phyloP scores from a whole-genome alignment of 2,113 vertebrate species.

The Pollachius pollachius region DNA sequence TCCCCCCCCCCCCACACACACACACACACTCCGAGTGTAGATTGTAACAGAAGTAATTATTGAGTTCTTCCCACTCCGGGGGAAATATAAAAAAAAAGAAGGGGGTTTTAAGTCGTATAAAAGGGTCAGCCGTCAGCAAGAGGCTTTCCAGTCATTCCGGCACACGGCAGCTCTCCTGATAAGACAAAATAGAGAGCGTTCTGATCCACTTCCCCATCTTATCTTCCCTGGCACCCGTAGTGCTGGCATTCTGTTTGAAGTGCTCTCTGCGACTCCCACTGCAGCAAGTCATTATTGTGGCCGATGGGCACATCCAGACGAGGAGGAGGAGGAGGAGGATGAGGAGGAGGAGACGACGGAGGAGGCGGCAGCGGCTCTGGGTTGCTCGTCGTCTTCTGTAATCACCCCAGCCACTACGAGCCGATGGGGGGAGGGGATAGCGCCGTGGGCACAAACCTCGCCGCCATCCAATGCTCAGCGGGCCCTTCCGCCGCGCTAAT shows the following conservation, averaged over 20 bases:
- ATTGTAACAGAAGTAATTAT: too few relatives aligned
- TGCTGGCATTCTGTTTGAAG: slow-evolving; percentile 61
- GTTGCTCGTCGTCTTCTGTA: slow-evolving; percentile 26
- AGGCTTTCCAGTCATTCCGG: slow-evolving; percentile 22
- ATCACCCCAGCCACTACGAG: slow-evolving; percentile 14
- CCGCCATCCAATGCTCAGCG: slow-evolving; percentile 32
- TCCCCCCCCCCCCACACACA: too few relatives aligned
- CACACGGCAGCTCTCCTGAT: slow-evolving; percentile 32
- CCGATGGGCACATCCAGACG: slow-evolving; percentile 39
- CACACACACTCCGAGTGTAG: too few relatives aligned
- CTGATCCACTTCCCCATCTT: slow-evolving; percentile 53
- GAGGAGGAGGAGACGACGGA: neutral
- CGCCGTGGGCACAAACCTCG: slow-evolving; percentile 8
- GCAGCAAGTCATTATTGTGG: slow-evolving; percentile 45
- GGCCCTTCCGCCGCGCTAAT: slow-evolving; percentile 47
- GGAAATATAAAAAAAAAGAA: too few relatives aligned
- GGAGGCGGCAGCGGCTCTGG: neutral
- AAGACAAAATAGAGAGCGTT: slow-evolving; percentile 40
- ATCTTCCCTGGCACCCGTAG: slow-evolving; percentile 52
- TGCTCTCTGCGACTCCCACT: slow-evolving; percentile 39
- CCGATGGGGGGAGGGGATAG: slow-evolving; percentile 17
- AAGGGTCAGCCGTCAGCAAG: slow-evolving; percentile 29
- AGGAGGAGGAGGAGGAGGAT: slow-evolving; percentile 28
- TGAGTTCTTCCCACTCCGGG: too few relatives aligned
- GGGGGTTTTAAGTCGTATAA: too few relatives aligned